Evolutionary conservation across 1,140 invertebrate genomes (phyloP).

Genomic region (Armadillidium nasatum): DNA sequence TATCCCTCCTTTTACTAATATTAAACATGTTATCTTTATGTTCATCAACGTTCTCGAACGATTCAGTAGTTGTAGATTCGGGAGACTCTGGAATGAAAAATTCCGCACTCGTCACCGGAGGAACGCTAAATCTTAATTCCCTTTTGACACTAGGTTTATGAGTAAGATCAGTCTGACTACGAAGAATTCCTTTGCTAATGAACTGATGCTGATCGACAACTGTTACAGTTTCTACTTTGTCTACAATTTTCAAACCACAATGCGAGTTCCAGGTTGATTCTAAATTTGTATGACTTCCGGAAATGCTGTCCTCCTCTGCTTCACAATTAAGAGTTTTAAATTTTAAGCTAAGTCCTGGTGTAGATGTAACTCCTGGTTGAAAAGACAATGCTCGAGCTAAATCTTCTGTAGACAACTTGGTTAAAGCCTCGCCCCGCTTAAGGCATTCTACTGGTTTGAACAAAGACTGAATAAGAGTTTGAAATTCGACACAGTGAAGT

Average conservation of each 20-base stretch:
- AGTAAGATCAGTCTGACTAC: conserved; percentile 31
- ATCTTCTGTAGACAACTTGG: conserved; percentile 6
- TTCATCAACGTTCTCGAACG: conserved; percentile 1
- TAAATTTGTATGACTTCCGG: conserved; percentile 32
- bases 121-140: conserved; percentile 42
- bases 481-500: conserved; percentile 31
- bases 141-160: conserved; percentile 41
- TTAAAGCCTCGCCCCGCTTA: conserved; percentile 14
- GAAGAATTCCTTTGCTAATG: conserved; percentile 39
- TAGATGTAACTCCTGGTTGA: conserved; percentile 32
- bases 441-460: conserved; percentile 30
- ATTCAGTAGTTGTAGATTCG: conserved; percentile 34
- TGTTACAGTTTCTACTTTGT: background rate
- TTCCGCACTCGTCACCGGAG: conserved; percentile 41
- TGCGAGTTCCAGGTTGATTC: conserved; percentile 36
- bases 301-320: conserved; percentile 23
- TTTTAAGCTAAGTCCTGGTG: conserved; percentile 38
- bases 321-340: conserved; percentile 25
- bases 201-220: conserved; percentile 17
- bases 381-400: conserved; percentile 24
- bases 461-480: conserved; percentile 31
- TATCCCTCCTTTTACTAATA: background rate
- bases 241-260: background rate
- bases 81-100: conserved; percentile 41
- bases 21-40: background rate